These are phyloP conservation scores for Vireo altiloquus DNA, from an alignment of 2,113 vertebrate genomes.

Conservation along the genomic window DNA sequence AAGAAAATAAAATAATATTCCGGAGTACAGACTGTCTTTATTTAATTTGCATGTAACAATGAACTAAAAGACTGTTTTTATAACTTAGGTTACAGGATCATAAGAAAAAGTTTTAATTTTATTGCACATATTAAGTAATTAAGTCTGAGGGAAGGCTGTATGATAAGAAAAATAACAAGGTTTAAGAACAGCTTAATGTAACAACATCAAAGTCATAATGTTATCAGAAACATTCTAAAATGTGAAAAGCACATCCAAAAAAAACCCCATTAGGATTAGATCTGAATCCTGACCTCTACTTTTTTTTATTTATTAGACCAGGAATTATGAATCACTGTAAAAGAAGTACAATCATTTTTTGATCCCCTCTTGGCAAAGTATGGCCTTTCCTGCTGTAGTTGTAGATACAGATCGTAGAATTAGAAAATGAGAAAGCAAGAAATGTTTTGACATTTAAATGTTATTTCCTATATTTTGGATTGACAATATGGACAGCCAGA, in stretches of 20 bases:
- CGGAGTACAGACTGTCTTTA: not conserved
- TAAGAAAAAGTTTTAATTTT: not conserved
- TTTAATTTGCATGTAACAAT: not conserved
- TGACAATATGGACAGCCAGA: not conserved
- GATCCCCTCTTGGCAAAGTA: slow-evolving; percentile 48
- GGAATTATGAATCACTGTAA: slow-evolving; percentile 66
- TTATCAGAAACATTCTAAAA: not conserved
- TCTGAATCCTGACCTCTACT: not conserved
- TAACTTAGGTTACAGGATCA: not conserved
- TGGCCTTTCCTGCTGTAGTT: slow-evolving; percentile 56
- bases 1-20: not conserved
- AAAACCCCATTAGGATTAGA: not conserved
- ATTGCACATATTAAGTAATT: not conserved
- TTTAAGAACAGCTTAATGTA: not conserved
- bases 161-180: not conserved
- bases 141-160: not conserved
- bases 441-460: slow-evolving; percentile 76
- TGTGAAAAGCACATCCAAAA: not conserved
- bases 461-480: slow-evolving; percentile 28
- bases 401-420: slow-evolving; percentile 54
- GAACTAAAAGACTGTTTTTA: not conserved
- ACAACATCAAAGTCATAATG: not conserved
- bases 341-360: slow-evolving; percentile 55
- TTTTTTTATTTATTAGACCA: slow-evolving; percentile 14
- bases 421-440: slow-evolving; percentile 71